Evolutionary conservation across 2,888 invertebrate species (phyloP).

Genomic region (Cinara cedri): DNA sequence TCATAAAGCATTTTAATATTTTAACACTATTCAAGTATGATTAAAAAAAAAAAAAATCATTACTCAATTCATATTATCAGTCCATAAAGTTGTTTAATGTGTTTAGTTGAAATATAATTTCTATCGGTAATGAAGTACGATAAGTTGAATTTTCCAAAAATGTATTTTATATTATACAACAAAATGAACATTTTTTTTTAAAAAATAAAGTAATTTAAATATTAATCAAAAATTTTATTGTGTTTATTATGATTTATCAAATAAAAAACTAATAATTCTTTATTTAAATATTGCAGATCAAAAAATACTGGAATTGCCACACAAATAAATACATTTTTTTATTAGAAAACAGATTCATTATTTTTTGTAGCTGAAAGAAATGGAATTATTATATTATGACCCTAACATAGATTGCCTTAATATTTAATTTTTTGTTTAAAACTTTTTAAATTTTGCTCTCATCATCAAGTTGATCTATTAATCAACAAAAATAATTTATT

Average conservation of each 20-base stretch:
- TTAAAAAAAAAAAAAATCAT: not conserved
- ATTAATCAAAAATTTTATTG: constrained; percentile 1
- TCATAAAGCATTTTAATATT: constrained; percentile 27
- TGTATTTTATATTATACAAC: constrained; percentile 17
- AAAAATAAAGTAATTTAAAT: not conserved
- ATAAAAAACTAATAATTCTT: not conserved
- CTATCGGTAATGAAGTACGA: not conserved
- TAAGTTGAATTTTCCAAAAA: constrained; percentile 10
- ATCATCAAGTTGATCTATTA: too few relatives aligned
- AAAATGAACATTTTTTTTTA: constrained; percentile 16
- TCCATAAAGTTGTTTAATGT: not conserved
- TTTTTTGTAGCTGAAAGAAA: too few relatives aligned
- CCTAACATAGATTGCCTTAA: too few relatives aligned
- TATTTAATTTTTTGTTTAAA: too few relatives aligned
- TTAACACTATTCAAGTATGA: not conserved
- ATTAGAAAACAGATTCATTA: too few relatives aligned
- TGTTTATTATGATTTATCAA: not conserved
- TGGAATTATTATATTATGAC: too few relatives aligned
- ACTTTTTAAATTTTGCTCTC: too few relatives aligned
- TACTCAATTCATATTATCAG: not conserved
- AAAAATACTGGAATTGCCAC: too few relatives aligned
- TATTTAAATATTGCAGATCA: not conserved
- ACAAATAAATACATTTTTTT: too few relatives aligned
- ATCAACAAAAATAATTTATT: too few relatives aligned
- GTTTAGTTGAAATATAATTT: not conserved